phyloP scores from a whole-genome alignment of 2,797 vertebrate species.

The Decapterus maruadsi region DNA sequence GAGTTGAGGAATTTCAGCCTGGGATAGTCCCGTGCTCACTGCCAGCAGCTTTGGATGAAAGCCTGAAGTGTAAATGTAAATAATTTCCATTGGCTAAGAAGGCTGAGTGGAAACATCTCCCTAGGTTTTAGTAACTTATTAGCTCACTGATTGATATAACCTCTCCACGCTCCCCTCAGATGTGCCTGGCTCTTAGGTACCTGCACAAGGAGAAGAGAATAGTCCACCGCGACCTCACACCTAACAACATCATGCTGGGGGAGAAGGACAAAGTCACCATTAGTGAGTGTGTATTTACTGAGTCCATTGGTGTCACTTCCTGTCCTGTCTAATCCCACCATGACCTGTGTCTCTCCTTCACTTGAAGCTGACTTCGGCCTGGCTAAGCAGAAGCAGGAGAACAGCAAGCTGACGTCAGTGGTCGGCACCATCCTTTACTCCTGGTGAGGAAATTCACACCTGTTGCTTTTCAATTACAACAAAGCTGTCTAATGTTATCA shows the following conservation, averaged over 20 bases:
- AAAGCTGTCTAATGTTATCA: not conserved
- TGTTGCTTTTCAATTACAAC: not conserved
- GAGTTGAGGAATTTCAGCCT: not conserved
- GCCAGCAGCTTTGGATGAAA: slow-evolving; percentile 3
- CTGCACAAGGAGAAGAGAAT: slow-evolving; percentile 95
- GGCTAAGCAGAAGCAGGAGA: slow-evolving; percentile 94
- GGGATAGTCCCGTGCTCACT: not conserved
- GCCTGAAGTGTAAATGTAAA: slow-evolving; percentile 1
- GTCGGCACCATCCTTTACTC: slow-evolving; percentile 94
- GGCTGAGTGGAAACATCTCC: not conserved
- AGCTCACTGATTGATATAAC: not conserved
- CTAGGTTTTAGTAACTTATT: too few relatives aligned
- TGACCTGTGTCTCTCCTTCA: not conserved
- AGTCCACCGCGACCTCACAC: slow-evolving; percentile 91
- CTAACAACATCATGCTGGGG: slow-evolving; percentile 92
- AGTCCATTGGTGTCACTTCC: not conserved
- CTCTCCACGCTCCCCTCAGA: slow-evolving; percentile 74
- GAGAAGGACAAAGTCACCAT: slow-evolving; percentile 93
- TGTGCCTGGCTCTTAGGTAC: slow-evolving; percentile 92
- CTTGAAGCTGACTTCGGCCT: slow-evolving; percentile 92
- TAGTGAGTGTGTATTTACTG: slow-evolving; percentile 81
- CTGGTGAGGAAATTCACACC: slow-evolving; percentile 83
- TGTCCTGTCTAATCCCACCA: not conserved
- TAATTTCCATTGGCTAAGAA: not conserved
- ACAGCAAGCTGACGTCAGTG: slow-evolving; percentile 90